Conservation (phyloP, 2,797 vertebrate genomes). For the Lagothrix lagotricha region DNA sequence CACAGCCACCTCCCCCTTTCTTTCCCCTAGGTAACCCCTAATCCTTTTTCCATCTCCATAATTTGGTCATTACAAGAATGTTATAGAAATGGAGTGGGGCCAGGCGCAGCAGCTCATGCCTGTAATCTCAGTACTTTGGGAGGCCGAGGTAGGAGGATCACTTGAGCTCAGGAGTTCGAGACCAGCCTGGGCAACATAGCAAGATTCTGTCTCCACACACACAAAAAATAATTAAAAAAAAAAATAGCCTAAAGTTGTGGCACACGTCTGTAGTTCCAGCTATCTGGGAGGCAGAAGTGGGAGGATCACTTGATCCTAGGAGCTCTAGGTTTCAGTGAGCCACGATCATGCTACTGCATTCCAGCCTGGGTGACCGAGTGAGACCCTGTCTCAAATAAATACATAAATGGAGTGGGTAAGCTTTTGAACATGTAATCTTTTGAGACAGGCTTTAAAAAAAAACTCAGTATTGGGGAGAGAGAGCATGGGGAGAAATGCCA, state of each 20-base stretch:
- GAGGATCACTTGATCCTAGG: neutral
- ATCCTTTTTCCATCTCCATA: neutral
- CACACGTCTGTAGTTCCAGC: neutral
- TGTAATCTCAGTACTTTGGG: neutral
- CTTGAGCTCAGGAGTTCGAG: neutral
- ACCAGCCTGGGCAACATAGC: neutral
- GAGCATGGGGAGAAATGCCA: no score
- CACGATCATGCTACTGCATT: neutral
- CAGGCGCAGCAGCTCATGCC: neutral
- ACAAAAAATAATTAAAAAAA: no score
- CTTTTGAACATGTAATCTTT: neutral
- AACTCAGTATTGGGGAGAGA: neutral
- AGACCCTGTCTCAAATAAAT: neutral
- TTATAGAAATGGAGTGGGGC: neutral
- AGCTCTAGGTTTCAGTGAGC: neutral
- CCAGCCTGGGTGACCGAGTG: neutral
- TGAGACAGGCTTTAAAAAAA: neutral
- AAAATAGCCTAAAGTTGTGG: neutral
- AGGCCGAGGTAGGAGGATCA: neutral
- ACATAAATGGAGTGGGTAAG: neutral
- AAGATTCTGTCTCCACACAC: neutral
- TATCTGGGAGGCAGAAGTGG: neutral
- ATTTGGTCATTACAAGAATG: neutral
- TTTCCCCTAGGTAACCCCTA: no score
- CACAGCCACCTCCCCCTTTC: accelerated